These are phyloP conservation scores for Gallinago undulata DNA, from an alignment of 2,113 vertebrate genomes.

Conservation along the genomic window DNA sequence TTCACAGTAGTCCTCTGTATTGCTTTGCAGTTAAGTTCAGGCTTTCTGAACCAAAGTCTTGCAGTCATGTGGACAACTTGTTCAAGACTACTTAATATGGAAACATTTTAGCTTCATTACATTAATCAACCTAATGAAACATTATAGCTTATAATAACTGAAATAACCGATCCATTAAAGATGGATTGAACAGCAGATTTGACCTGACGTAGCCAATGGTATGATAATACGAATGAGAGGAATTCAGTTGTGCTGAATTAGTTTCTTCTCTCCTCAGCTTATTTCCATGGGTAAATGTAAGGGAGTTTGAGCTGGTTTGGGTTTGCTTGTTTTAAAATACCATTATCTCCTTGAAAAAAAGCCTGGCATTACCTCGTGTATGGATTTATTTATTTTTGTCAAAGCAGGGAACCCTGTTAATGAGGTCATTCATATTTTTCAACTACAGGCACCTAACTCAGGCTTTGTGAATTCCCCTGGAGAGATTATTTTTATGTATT, in stretches of 20 bases:
- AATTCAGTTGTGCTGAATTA: not conserved
- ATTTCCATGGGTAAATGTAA: not conserved
- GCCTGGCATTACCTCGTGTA: not conserved
- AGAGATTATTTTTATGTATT: not conserved
- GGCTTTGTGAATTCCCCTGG: not conserved
- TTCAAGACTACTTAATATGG: not conserved
- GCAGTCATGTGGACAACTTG: not conserved
- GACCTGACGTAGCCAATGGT: not conserved
- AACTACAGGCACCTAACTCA: not conserved
- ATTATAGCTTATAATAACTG: not conserved
- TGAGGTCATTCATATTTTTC: not conserved
- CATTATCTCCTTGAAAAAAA: not conserved
- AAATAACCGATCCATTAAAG: not conserved
- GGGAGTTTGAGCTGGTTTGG: rapidly evolving
- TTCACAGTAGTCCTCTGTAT: not conserved
- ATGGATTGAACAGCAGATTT: not conserved
- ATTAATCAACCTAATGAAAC: not conserved
- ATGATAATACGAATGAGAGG: not conserved
- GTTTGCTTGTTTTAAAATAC: not conserved
- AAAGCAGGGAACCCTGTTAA: not conserved
- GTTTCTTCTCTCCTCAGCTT: not conserved
- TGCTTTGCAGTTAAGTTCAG: not conserved
- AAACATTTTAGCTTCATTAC: not conserved
- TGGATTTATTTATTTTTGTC: not conserved
- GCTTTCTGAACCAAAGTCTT: not conserved